Percentiles rank a stretch among this genome's conserved stretches.
Evolutionary conservation across 2,797 vertebrate species (phyloP).

Genomic region (Mallotus villosus): DNA sequence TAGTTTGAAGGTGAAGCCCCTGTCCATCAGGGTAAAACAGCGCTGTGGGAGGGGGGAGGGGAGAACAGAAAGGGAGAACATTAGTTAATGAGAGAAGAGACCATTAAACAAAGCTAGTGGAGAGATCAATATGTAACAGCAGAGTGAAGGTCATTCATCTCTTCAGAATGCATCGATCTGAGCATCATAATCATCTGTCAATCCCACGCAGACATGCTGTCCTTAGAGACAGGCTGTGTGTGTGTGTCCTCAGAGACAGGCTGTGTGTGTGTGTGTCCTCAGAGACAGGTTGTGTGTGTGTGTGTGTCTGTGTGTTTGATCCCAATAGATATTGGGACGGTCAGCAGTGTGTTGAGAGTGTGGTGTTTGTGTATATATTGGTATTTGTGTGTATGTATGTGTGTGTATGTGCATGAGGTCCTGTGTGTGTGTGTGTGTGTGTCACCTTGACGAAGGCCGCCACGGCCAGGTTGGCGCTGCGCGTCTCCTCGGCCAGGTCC

Average conservation of each 20-base stretch:
- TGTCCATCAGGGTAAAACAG: slow-evolving; percentile 95
- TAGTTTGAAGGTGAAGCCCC: slow-evolving; percentile 93
- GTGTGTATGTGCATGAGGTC: neutral
- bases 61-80: slow-evolving; percentile 4
- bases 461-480: slow-evolving; percentile 86
- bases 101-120: slow-evolving; percentile 24
- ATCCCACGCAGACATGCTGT: neutral
- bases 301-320: neutral
- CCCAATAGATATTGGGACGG: neutral
- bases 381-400: neutral
- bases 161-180: slow-evolving; percentile 33
- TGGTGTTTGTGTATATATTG: neutral
- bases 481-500: slow-evolving; percentile 88
- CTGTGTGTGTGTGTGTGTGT: slow-evolving; percentile 9
- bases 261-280: neutral
- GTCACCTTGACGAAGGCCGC: slow-evolving; percentile 92
- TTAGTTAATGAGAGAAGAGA: slow-evolving; percentile 16
- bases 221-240: neutral
- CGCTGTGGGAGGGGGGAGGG: slow-evolving; percentile 70
- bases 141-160: slow-evolving; percentile 20
- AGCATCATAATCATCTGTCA: neutral
- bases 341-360: neutral
- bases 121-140: slow-evolving; percentile 32
- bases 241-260: too few relatives aligned
- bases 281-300: neutral